These are phyloP conservation scores for Fundulus diaphanus DNA, from an alignment of 2,797 vertebrate genomes.

Conservation along the genomic window DNA sequence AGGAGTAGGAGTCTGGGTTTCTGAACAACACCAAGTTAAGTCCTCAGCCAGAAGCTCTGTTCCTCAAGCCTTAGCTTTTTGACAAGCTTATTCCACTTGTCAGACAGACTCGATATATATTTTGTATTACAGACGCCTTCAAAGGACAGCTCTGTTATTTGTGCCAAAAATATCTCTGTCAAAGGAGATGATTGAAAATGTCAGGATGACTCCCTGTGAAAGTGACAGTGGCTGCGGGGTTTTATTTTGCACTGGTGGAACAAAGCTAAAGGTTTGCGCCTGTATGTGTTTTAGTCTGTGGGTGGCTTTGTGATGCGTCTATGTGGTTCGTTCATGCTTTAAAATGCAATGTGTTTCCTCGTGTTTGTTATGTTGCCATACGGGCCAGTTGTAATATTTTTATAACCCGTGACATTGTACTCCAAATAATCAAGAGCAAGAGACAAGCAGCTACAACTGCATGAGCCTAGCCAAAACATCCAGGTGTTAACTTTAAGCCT, in stretches of 20 bases:
- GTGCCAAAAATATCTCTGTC: slow-evolving; percentile 68
- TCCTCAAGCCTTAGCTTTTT: slow-evolving; percentile 43
- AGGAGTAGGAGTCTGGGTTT: slow-evolving; percentile 37
- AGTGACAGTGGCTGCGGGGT: slow-evolving; percentile 55
- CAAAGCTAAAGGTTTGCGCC: slow-evolving; percentile 36
- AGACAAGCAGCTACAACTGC: background rate
- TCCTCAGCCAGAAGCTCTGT: slow-evolving; percentile 48
- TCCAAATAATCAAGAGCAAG: background rate
- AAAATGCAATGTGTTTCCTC: slow-evolving; percentile 2
- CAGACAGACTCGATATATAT: slow-evolving; percentile 65
- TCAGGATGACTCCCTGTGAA: slow-evolving; percentile 50
- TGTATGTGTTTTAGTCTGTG: slow-evolving; percentile 19
- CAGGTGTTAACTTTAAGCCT: slow-evolving; percentile 34
- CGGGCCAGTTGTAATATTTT: slow-evolving; percentile 7
- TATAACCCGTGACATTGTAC: background rate
- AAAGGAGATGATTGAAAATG: slow-evolving; percentile 69
- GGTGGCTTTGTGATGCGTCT: slow-evolving; percentile 19
- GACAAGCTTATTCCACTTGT: slow-evolving; percentile 61
- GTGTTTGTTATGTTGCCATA: slow-evolving; percentile 11
- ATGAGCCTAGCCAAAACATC: slow-evolving; percentile 25
- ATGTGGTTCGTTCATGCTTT: slow-evolving; percentile 39
- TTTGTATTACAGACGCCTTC: slow-evolving; percentile 56
- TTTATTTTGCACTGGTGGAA: slow-evolving; percentile 39
- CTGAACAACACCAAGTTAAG: slow-evolving; percentile 45
- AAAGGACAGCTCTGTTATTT: slow-evolving; percentile 50